A percentile compares a stretch with the other conserved stretches of the same genome.
Conservation (phyloP, 2,113 vertebrate species). For the Barbus barbus region DNA sequence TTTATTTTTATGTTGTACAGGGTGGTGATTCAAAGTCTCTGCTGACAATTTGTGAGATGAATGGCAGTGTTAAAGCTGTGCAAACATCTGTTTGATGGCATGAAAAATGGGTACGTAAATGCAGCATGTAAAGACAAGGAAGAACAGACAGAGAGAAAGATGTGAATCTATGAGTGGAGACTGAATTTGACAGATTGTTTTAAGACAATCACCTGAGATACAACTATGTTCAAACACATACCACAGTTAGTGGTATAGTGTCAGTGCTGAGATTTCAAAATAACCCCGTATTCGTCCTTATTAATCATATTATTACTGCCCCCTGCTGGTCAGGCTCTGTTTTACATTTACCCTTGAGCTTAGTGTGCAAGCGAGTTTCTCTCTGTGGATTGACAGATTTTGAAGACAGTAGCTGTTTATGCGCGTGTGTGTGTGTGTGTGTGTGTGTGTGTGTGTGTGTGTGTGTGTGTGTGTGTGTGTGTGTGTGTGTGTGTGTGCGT, state of each 20-base stretch:
- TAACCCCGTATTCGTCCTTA: not conserved
- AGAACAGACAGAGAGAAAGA: not conserved
- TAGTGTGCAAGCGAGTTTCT: not conserved
- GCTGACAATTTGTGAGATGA: constrained; percentile 10
- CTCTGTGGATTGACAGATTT: not conserved
- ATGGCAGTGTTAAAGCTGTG: constrained; percentile 27
- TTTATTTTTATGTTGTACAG: not conserved
- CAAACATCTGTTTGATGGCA: constrained; percentile 40
- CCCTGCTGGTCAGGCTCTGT: not conserved
- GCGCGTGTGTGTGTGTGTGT: not conserved
- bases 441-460: not conserved
- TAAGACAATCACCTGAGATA: not conserved
- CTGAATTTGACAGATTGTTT: not conserved
- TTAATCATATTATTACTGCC: not conserved
- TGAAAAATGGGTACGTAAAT: not conserved
- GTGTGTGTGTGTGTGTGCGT: not conserved
- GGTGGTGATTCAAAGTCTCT: not conserved
- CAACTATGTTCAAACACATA: not conserved
- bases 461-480: not conserved
- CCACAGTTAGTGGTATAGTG: not conserved
- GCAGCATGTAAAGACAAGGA: not conserved
- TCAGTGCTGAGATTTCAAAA: not conserved
- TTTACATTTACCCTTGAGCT: not conserved
- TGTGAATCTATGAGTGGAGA: not conserved
- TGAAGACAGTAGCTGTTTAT: not conserved